Evolutionary conservation across 2,113 vertebrate genomes (phyloP).

Genomic region (Bubo scandiacus): DNA sequence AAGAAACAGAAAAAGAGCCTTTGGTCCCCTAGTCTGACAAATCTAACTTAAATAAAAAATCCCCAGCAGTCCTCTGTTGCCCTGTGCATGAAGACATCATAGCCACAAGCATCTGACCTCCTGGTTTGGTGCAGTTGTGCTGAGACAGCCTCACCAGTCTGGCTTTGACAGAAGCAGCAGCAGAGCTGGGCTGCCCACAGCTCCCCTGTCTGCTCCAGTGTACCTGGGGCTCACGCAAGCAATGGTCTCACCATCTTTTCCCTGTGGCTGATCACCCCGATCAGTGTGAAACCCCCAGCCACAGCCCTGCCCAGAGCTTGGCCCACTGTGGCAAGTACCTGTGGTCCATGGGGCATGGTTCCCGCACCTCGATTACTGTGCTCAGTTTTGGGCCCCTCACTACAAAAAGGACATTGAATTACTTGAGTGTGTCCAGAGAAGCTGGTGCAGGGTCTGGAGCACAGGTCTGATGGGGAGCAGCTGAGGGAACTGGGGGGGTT

Average conservation of each 20-base stretch:
- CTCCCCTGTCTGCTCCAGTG: background rate
- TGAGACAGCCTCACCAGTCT: background rate
- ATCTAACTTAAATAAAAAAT: background rate
- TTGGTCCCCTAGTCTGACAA: background rate
- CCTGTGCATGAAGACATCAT: background rate
- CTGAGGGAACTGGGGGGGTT: no score
- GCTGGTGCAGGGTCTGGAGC: no score
- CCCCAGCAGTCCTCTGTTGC: background rate
- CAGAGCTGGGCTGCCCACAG: background rate
- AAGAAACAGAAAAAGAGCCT: background rate
- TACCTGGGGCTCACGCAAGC: fast-evolving
- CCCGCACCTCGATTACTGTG: no score
- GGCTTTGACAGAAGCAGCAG: background rate
- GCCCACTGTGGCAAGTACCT: fast-evolving
- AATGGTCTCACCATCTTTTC: fast-evolving
- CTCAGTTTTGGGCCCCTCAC: no score
- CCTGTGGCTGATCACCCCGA: fast-evolving
- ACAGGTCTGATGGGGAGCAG: no score
- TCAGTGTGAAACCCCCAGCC: background rate
- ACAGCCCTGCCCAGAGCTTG: background rate
- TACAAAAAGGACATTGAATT: no score
- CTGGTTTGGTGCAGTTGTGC: background rate
- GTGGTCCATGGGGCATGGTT: no score
- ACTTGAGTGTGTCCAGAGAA: no score
- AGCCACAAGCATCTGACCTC: background rate